Percentiles rank a stretch among this genome's conserved stretches.
These are phyloP conservation scores for Hydrolagus colliei DNA, from an alignment of 2,797 vertebrate genomes.

Conservation along the genomic window DNA sequence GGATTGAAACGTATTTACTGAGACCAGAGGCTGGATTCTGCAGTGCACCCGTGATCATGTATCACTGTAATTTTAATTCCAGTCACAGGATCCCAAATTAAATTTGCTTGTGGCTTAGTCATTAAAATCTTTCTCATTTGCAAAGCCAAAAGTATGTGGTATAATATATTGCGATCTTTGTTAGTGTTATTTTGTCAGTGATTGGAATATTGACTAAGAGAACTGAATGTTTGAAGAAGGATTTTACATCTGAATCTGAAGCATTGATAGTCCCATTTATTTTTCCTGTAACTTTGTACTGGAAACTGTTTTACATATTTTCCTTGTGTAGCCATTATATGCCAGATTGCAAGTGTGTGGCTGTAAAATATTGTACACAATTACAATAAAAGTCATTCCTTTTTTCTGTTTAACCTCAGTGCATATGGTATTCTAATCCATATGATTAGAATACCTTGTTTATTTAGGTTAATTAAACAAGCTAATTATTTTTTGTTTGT, in stretches of 20 bases:
- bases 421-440: too few species aligned
- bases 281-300: too few species aligned
- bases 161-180: neutral
- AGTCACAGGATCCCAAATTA: neutral
- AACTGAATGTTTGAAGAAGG: neutral
- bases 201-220: neutral
- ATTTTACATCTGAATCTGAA: neutral
- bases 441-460: neutral
- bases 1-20: neutral
- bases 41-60: neutral
- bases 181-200: neutral
- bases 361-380: too few species aligned
- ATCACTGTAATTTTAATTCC: slow-evolving; percentile 1
- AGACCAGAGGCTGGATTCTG: neutral
- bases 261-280: neutral
- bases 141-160: neutral
- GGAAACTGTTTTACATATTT: too few species aligned
- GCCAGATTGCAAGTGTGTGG: too few species aligned
- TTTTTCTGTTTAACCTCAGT: too few species aligned
- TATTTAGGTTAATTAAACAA: neutral
- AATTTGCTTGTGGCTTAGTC: neutral
- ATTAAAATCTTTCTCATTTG: neutral
- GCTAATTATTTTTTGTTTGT: too few species aligned
- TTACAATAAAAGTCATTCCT: too few species aligned
- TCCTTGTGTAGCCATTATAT: too few species aligned